Conservation (phyloP, 2,113 vertebrate species). For the Platichthys stellatus region DNA sequence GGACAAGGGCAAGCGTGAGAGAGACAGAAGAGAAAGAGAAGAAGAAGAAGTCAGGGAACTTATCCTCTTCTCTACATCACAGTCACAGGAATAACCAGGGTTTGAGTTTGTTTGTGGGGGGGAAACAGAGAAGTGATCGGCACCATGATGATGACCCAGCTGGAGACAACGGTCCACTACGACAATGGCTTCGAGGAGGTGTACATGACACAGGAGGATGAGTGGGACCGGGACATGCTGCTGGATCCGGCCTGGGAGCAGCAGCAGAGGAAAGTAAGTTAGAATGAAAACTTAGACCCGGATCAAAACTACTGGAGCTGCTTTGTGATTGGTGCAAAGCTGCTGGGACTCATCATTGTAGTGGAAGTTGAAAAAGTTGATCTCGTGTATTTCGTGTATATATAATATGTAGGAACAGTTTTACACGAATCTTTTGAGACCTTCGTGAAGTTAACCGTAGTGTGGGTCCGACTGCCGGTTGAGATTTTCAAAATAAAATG, state of each 20-base stretch:
- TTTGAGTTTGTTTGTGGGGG: slow-evolving; percentile 13
- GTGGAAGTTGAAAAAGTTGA: background rate
- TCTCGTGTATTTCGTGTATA: background rate
- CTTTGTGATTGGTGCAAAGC: background rate
- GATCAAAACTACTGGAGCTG: background rate
- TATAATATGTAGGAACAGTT: background rate
- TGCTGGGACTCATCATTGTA: too few species aligned
- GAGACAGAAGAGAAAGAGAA: background rate
- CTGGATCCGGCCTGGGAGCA: slow-evolving; percentile 87
- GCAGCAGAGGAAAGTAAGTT: slow-evolving; percentile 85
- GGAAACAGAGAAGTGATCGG: slow-evolving; percentile 28
- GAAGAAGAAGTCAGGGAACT: slow-evolving; percentile 15
- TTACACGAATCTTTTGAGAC: background rate
- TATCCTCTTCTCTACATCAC: background rate
- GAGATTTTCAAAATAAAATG: slow-evolving; percentile 32
- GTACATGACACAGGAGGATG: slow-evolving; percentile 86
- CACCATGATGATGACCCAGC: slow-evolving; percentile 74
- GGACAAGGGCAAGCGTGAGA: slow-evolving; percentile 60
- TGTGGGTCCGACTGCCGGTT: slow-evolving; percentile 1
- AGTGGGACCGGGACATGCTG: slow-evolving; percentile 86
- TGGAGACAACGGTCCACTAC: slow-evolving; percentile 78
- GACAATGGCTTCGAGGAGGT: slow-evolving; percentile 82
- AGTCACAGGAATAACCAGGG: slow-evolving; percentile 13
- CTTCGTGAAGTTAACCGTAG: too few species aligned
- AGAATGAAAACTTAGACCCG: background rate